phyloP scores from a whole-genome alignment of 2,797 vertebrate genomes.

The Typhlichthys subterraneus region DNA sequence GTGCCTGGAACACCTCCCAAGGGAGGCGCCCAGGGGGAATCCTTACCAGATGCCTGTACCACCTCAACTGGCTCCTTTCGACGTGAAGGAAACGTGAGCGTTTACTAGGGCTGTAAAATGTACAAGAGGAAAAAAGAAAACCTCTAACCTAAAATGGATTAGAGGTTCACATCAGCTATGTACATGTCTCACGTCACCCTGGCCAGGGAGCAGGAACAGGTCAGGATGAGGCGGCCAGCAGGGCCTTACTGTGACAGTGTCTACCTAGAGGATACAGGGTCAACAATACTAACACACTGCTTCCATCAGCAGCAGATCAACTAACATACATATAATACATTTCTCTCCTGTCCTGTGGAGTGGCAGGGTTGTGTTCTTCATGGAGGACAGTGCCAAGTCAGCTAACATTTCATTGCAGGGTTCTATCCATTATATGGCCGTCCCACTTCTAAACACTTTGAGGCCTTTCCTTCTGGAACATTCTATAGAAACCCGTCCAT shows the following conservation, averaged over 20 bases:
- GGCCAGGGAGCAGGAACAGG: slow-evolving; percentile 67
- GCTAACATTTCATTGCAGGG: slow-evolving; percentile 64
- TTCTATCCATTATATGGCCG: slow-evolving; percentile 30
- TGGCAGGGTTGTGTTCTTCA: slow-evolving; percentile 69
- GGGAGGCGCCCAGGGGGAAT: too few relatives aligned
- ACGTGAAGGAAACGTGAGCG: too few relatives aligned
- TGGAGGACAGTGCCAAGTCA: slow-evolving; percentile 64
- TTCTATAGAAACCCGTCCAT: slow-evolving; percentile 35
- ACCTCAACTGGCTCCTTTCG: too few relatives aligned
- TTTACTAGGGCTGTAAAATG: slow-evolving; percentile 15
- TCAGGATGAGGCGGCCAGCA: slow-evolving; percentile 74
- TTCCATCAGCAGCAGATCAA: slow-evolving; percentile 73
- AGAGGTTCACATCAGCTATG: slow-evolving; percentile 65
- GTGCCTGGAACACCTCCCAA: too few relatives aligned
- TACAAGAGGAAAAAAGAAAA: slow-evolving; percentile 3
- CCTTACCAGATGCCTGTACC: too few relatives aligned
- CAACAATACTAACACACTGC: slow-evolving; percentile 78
- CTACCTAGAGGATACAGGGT: slow-evolving; percentile 77
- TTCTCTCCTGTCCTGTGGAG: slow-evolving; percentile 64
- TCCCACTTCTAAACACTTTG: slow-evolving; percentile 60
- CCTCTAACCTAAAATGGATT: slow-evolving; percentile 59
- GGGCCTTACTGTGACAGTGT: slow-evolving; percentile 76
- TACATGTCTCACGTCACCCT: slow-evolving; percentile 62
- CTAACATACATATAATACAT: slow-evolving; percentile 83
- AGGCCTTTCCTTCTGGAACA: slow-evolving; percentile 51